These are phyloP conservation scores for Stomatorhinus walkeri DNA, from an alignment of 2,797 vertebrate species.

Conservation along the genomic window DNA sequence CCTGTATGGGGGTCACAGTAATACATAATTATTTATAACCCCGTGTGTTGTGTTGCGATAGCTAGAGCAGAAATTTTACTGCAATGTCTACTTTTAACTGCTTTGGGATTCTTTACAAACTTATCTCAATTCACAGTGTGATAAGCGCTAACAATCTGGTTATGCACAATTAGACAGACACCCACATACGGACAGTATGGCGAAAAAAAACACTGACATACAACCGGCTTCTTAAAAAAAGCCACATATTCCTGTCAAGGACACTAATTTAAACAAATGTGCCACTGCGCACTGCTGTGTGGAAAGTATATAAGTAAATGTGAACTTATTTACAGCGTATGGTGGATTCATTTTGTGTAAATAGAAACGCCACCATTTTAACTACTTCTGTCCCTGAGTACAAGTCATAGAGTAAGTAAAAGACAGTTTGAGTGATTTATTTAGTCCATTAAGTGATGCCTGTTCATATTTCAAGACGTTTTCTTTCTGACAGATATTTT, in stretches of 20 bases:
- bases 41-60: neutral
- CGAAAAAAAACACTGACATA: neutral
- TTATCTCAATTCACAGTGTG: neutral
- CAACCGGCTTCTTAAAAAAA: neutral
- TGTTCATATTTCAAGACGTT: neutral
- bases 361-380: neutral
- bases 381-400: neutral
- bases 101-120: neutral
- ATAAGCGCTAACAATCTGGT: neutral
- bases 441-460: neutral
- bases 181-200: neutral
- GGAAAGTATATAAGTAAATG: neutral
- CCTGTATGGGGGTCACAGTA: neutral
- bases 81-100: neutral
- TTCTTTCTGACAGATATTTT: neutral
- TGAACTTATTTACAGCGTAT: neutral
- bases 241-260: neutral
- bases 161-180: neutral
- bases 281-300: neutral
- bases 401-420: neutral
- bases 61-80: neutral
- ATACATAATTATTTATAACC: neutral
- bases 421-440: neutral
- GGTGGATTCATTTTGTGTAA: neutral
- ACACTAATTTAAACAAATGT: neutral